Base-by-base conservation (phyloP, 2,797 vertebrate genomes). In the Gadopsis marmoratus region DNA sequence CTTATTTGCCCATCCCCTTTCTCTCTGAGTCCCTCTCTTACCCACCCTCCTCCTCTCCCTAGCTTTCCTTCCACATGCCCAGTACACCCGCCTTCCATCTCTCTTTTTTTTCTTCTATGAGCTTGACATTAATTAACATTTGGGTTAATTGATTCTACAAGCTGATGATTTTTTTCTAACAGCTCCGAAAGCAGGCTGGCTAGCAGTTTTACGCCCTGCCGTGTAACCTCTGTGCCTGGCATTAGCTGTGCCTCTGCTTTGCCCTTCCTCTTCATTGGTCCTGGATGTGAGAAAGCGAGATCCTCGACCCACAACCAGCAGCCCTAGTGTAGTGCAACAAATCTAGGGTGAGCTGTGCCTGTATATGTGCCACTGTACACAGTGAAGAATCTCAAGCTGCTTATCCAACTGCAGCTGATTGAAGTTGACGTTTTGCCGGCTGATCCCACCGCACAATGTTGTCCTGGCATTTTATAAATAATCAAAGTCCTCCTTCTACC, bases 81-180 rank as follows among this genome's bases (percentile, higher is more conserved):
- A 87, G 29, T 76, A 78, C 87, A 88, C 83, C 85, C 91, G 88
- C 88, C 93, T 92, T 78, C 83, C 64, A 90, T 92, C 86, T 88
- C 92, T 94, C 94, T 91, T 90, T 96, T 96, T 37, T 96, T 96
- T 96, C 94, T 96, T 95, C 94, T 93, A 94, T 95, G 93, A 94
- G 94, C 96, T 97, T 97, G 96, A 97, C 96, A 96, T 97, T 98
- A 99, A 99, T 99, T 99, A 98, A 97, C 96, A 96, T 95, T 93
- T 87, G 88, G 96, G 96, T 97, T 98, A 98, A 98, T 97, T 98
- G 96, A 97, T 97, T 97, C 95, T 96, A 96, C 97, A 97, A 97
- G 95, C 96, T 91, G 94, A 94, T 94, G 95, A 96, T 97, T 96
- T 95, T 95, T 91, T 94, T 93, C 91, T 94, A 95, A 95, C 90